phyloP scores from a whole-genome alignment of 2,113 vertebrate genomes.

The Serinus canaria region DNA sequence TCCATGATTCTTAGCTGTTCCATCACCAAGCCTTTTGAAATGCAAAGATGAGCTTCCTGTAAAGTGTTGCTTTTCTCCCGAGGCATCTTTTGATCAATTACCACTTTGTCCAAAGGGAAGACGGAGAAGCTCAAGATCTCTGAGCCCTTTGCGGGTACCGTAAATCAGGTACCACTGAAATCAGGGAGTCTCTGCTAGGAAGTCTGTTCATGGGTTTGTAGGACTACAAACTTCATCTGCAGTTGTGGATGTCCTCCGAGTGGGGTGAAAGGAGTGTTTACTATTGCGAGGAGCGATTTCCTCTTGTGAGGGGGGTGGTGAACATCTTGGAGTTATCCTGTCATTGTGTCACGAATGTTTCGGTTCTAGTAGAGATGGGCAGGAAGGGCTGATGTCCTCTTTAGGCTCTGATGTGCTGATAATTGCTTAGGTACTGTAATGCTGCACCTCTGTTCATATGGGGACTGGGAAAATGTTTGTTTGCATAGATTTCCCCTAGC shows the following conservation, averaged over 20 bases:
- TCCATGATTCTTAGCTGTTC: not conserved
- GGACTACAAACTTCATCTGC: not conserved
- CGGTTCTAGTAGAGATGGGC: not conserved
- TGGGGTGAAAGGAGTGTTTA: not conserved
- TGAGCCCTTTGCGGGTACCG: not conserved
- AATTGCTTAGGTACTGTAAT: not conserved
- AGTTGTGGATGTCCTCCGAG: not conserved
- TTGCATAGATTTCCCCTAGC: not conserved
- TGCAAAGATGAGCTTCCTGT: not conserved
- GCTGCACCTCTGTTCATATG: rapidly evolving
- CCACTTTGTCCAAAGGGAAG: not conserved
- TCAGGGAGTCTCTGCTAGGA: not conserved
- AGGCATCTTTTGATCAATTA: not conserved
- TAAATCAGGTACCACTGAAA: not conserved
- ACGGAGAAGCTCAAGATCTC: not conserved
- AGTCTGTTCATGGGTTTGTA: not conserved
- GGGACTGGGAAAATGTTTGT: not conserved
- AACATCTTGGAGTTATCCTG: not conserved
- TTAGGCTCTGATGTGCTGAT: not conserved
- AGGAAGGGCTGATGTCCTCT: not conserved
- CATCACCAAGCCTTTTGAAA: not conserved
- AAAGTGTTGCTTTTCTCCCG: not conserved
- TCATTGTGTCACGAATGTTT: rapidly evolving
- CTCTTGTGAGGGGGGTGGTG: not conserved
- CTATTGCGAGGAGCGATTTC: not conserved